Percentiles rank a stretch among this genome's conserved stretches.
Conservation (phyloP, 2,888 invertebrate genomes). For the Ditula angustiorana region DNA sequence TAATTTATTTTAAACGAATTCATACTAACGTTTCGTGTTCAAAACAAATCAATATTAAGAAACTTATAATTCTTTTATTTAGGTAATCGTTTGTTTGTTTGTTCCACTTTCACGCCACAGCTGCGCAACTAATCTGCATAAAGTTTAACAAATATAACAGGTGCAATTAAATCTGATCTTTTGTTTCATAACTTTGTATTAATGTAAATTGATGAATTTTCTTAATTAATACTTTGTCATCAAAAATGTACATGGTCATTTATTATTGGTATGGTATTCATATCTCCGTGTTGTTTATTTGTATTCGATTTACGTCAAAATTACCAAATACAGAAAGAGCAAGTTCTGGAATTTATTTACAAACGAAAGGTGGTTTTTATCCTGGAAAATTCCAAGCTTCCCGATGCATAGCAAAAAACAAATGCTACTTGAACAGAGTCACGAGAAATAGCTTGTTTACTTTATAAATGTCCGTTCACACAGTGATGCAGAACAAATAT, state of each 20-base stretch:
- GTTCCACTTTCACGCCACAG: slow-evolving; percentile 5
- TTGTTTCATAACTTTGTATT: not conserved
- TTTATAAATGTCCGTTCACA: not conserved
- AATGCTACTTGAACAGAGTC: too few species aligned
- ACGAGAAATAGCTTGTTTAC: not conserved
- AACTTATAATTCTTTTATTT: not conserved
- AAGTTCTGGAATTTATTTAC: too few species aligned
- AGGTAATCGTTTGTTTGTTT: slow-evolving; percentile 9
- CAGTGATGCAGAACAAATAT: not conserved
- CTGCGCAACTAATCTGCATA: slow-evolving; percentile 14
- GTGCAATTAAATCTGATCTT: not conserved
- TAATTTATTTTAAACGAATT: not conserved
- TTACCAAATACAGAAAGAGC: too few species aligned
- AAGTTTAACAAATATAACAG: not conserved
- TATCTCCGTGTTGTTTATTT: too few species aligned
- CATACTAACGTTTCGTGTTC: not conserved
- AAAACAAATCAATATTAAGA: not conserved
- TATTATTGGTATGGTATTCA: too few species aligned
- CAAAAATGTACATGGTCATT: too few species aligned
- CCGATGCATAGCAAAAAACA: too few species aligned
- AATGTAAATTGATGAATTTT: not conserved
- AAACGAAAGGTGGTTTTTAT: not conserved
- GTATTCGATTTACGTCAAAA: too few species aligned
- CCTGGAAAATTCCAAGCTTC: not conserved
- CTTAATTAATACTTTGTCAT: not conserved